These are phyloP conservation scores for Crotalus helleri DNA, from an alignment of 2,113 vertebrate genomes.

Conservation along the genomic window DNA sequence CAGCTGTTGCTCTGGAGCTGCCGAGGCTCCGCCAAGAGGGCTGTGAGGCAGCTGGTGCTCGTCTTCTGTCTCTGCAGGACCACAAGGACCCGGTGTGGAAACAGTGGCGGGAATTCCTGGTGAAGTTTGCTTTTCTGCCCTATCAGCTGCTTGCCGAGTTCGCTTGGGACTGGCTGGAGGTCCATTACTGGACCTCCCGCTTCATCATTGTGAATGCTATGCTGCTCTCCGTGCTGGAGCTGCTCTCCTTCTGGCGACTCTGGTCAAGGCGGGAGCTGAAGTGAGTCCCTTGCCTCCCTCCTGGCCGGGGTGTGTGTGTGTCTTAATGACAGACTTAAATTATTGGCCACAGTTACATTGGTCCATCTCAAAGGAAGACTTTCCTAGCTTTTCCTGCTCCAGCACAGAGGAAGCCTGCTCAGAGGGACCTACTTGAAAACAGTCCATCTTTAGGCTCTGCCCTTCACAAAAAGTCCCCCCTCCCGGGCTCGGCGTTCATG, in stretches of 20 bases:
- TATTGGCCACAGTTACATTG: too few relatives aligned
- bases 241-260: constrained; percentile 82
- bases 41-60: not conserved
- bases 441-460: too few relatives aligned
- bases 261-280: constrained; percentile 81
- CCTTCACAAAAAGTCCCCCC: too few relatives aligned
- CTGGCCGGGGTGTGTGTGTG: not conserved
- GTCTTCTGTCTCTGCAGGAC: constrained; percentile 47
- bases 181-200: constrained; percentile 93
- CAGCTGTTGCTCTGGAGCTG: not conserved
- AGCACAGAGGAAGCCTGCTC: too few relatives aligned
- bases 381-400: too few relatives aligned
- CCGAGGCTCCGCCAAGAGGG: not conserved
- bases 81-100: constrained; percentile 79
- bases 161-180: constrained; percentile 90
- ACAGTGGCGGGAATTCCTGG: constrained; percentile 88
- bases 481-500: too few relatives aligned
- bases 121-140: constrained; percentile 86
- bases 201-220: constrained; percentile 90
- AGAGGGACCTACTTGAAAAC: too few relatives aligned
- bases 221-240: constrained; percentile 86
- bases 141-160: constrained; percentile 94
- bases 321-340: too few relatives aligned
- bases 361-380: too few relatives aligned
- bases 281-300: constrained; percentile 64